Conservation (phyloP, 1,140 invertebrate species). For the Drosophila albomicans region DNA sequence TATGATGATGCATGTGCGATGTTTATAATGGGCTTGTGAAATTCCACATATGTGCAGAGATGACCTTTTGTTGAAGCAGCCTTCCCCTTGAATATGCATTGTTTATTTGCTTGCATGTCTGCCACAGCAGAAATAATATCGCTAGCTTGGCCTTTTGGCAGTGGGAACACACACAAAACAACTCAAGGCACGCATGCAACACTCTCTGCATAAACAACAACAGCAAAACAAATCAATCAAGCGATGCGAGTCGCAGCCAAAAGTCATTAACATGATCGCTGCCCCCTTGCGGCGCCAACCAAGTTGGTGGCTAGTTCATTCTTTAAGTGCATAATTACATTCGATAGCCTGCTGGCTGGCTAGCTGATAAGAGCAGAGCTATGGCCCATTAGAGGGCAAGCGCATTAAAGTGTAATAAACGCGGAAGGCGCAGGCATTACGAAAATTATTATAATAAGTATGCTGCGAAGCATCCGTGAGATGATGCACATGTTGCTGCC, state of each 20-base stretch:
- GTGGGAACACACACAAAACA: slow-evolving; percentile 49
- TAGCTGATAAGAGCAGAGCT: slow-evolving; percentile 33
- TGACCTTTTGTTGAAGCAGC: slow-evolving; percentile 56
- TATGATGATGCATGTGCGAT: slow-evolving; percentile 45
- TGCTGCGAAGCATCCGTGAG: slow-evolving; percentile 34
- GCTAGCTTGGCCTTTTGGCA: slow-evolving; percentile 57
- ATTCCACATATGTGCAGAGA: slow-evolving; percentile 45
- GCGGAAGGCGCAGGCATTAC: slow-evolving; percentile 42
- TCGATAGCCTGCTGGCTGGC: slow-evolving; percentile 39
- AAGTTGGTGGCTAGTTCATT: slow-evolving; percentile 12
- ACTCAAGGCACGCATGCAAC: not conserved
- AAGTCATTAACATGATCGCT: slow-evolving; percentile 3
- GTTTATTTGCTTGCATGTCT: slow-evolving; percentile 56
- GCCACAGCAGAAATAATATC: slow-evolving; percentile 59
- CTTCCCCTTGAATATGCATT: slow-evolving; percentile 68
- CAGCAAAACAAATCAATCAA: slow-evolving; percentile 60
- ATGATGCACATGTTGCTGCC: slow-evolving; percentile 26
- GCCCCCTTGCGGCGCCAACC: slow-evolving; percentile 13
- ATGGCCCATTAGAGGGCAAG: slow-evolving; percentile 52
- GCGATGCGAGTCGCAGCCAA: slow-evolving; percentile 31
- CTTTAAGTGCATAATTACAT: slow-evolving; percentile 67
- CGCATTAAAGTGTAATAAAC: slow-evolving; percentile 65
- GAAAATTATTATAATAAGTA: slow-evolving; percentile 49
- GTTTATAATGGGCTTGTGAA: slow-evolving; percentile 46
- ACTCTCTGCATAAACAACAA: slow-evolving; percentile 34